Conservation (phyloP, 2,888 invertebrate species). For the Mamestra brassicae region DNA sequence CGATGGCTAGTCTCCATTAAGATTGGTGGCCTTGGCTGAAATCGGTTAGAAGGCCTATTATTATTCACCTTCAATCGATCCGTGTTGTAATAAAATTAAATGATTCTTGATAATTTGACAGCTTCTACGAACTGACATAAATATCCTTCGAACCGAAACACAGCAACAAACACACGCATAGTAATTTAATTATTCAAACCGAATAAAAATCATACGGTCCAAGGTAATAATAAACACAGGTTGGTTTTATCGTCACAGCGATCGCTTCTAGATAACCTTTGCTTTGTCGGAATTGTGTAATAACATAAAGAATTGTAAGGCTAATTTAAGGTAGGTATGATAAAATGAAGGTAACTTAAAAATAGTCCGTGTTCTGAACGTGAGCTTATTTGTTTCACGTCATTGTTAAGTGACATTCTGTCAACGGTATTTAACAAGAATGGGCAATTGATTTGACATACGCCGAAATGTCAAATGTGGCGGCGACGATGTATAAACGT, state of each 20-base stretch:
- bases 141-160: neutral
- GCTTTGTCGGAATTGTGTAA: neutral
- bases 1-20: too few relatives aligned
- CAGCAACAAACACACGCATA: neutral
- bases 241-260: neutral
- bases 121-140: neutral
- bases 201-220: too few relatives aligned
- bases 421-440: too few relatives aligned
- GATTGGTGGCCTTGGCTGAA: too few relatives aligned
- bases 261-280: neutral
- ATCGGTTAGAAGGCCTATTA: too few relatives aligned
- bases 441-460: too few relatives aligned
- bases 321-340: neutral
- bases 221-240: conserved; percentile 3
- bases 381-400: neutral
- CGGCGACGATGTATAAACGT: too few relatives aligned
- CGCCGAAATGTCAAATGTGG: too few relatives aligned
- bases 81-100: neutral
- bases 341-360: neutral
- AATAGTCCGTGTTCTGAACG: neutral
- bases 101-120: neutral
- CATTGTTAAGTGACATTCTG: neutral
- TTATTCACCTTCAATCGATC: neutral
- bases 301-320: neutral
- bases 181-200: neutral